Evolutionary conservation across 2,113 vertebrate genomes (phyloP), one percentile per base, ranked within the genome.

Genomic region (Daphoenositta chrysoptera): DNA sequence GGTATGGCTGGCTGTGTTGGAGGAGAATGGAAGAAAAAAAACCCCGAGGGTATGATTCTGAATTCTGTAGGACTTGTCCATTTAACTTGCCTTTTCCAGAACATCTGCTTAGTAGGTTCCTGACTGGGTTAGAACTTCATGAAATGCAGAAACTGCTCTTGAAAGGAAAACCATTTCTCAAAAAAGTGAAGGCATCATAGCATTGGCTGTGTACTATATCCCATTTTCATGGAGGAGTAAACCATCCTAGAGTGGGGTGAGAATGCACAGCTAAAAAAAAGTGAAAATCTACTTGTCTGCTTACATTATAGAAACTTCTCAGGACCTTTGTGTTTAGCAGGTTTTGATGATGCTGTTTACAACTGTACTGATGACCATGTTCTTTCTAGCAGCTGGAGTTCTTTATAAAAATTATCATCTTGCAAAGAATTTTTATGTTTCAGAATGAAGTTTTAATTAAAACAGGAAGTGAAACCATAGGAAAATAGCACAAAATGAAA

Each of bases 11-110:
- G 27, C 66, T 80, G 8, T 33, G 8, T 27, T 44, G 28, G 37
- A 56, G 24, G 9, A 72, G 45, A 73, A 44, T 22, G 13, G 35
- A 72, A 45, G 8, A 4, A 13, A 77, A 56, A 56, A 60, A 80
- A 7, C 1, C 3, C 15, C 1, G 1, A 21, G 20, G 4, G 6
- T n/a, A 6, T 37, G 47, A 68, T 39, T 53, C 42, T 72, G 44
- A 83, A 13, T 44, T 77, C n/a, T 72, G 33, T 42, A 51, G 27
- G 18, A 11, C 3, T 33, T 53, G 28, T 23, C 42, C 24, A 13
- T 40, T 66, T 70, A 65, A 77, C 50, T 40, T 65, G 22, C 19
- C 2, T 20, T 69, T 89, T 80, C 21, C 18, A 47, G 57, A 80
- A 64, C 16, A 28, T 50, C 70, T 57, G 15, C 26, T 71, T 28